Conservation (phyloP, 2,113 vertebrate species). For the Circaetus cinerascens region DNA sequence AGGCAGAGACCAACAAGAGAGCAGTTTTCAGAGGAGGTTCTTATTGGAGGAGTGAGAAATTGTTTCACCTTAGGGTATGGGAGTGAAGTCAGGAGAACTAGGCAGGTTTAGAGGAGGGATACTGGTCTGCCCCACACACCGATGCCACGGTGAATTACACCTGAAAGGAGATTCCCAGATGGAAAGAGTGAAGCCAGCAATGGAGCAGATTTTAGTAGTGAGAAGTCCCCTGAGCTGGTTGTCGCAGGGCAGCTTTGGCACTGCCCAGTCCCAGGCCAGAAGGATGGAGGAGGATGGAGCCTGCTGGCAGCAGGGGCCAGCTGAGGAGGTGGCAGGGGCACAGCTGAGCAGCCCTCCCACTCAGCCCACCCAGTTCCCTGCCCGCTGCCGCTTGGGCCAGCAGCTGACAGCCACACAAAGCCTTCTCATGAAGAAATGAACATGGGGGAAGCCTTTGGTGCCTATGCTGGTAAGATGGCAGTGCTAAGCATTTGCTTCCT, state of each 20-base stretch:
- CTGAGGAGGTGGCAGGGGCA: neutral
- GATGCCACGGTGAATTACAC: neutral
- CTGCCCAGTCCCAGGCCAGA: neutral
- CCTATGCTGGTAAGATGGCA: neutral
- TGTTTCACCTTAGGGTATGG: neutral
- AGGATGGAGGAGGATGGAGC: neutral
- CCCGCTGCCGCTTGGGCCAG: neutral
- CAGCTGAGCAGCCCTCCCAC: neutral
- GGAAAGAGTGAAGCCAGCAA: rapidly evolving
- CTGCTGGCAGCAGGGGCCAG: neutral
- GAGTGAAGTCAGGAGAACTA: neutral
- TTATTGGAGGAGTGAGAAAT: neutral
- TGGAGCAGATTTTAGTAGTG: neutral
- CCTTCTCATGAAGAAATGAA: neutral
- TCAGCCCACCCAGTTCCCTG: neutral
- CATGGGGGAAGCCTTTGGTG: neutral
- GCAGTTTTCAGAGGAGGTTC: neutral
- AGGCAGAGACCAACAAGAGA: neutral
- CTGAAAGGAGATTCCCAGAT: neutral
- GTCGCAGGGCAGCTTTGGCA: neutral
- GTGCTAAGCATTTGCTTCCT: neutral
- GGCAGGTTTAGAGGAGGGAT: neutral
- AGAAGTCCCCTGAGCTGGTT: neutral
- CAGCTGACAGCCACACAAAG: neutral
- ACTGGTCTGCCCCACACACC: neutral